Evolutionary conservation across 2,797 vertebrate genomes (phyloP).

Genomic region (Hydrophis major): DNA sequence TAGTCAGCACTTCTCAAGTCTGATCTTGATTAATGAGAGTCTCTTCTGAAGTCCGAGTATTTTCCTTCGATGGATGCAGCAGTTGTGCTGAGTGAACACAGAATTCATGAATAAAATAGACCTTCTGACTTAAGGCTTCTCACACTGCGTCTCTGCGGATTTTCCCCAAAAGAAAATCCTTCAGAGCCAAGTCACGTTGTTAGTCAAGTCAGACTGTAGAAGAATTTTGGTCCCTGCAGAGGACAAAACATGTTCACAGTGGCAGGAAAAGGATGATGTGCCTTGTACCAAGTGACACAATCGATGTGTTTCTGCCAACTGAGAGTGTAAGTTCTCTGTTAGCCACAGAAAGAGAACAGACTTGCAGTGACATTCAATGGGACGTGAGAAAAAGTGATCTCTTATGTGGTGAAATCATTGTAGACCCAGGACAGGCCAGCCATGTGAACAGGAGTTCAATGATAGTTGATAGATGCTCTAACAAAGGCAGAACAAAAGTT

Average conservation of each 20-base stretch:
- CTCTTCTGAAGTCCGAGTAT: slow-evolving; percentile 5
- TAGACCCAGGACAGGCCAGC: background rate
- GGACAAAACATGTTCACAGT: slow-evolving; percentile 22
- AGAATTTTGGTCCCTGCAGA: slow-evolving; percentile 20
- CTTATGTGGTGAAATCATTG: background rate
- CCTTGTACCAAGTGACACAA: slow-evolving; percentile 20
- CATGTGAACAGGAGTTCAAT: background rate
- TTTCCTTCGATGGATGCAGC: background rate
- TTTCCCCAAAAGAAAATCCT: slow-evolving; percentile 18
- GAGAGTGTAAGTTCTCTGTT: slow-evolving; percentile 20
- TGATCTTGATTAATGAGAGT: slow-evolving; percentile 12
- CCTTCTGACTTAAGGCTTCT: background rate
- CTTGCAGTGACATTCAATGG: slow-evolving; percentile 2
- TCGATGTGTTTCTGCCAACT: slow-evolving; percentile 17
- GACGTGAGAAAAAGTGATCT: slow-evolving; percentile 1
- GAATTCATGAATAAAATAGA: slow-evolving; percentile 6
- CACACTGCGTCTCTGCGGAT: slow-evolving; percentile 2
- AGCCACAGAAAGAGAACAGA: background rate
- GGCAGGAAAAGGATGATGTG: slow-evolving; percentile 25
- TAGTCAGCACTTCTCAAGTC: slow-evolving; percentile 1
- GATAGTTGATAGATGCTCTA: background rate
- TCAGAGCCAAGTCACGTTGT: slow-evolving; percentile 4
- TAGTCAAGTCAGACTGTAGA: slow-evolving; percentile 14
- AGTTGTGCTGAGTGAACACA: slow-evolving; percentile 12
- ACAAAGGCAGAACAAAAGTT: background rate